These are phyloP conservation scores for Takifugu bimaculatus DNA, from an alignment of 2,113 vertebrate species.

Conservation along the genomic window DNA sequence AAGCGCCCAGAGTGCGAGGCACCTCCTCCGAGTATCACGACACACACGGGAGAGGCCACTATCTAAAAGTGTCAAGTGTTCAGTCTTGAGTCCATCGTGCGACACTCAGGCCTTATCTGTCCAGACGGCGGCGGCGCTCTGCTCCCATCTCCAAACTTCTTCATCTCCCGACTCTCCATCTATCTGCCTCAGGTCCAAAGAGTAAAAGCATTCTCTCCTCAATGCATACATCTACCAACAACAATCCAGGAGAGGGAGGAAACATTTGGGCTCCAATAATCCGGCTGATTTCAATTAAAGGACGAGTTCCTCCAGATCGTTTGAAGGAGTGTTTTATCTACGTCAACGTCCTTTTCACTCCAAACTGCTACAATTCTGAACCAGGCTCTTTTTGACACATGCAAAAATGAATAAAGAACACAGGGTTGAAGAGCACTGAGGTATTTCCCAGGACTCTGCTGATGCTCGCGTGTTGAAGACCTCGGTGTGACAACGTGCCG, in stretches of 20 bases:
- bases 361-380: no score
- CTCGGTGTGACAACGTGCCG: no score
- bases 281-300: neutral
- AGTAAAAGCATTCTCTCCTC: conserved; percentile 34
- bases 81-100: conserved; percentile 56
- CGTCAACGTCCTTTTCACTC: neutral
- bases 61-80: conserved; percentile 52
- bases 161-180: conserved; percentile 14
- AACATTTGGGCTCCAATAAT: neutral
- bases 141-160: conserved; percentile 29
- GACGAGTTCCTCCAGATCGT: neutral
- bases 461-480: no score
- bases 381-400: no score
- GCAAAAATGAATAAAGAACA: no score
- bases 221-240: neutral
- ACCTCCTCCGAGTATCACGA: neutral
- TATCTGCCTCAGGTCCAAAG: conserved; percentile 16
- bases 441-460: no score
- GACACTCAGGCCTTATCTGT: conserved; percentile 70
- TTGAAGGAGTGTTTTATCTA: neutral
- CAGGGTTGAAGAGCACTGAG: no score
- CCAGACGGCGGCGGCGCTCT: conserved; percentile 32
- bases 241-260: neutral
- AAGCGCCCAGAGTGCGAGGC: conserved; percentile 7
- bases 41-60: conserved; percentile 32